Percentiles rank a stretch among this genome's conserved stretches.
These are phyloP conservation scores for Rissa tridactyla DNA, from an alignment of 2,113 vertebrate species.

Conservation along the genomic window DNA sequence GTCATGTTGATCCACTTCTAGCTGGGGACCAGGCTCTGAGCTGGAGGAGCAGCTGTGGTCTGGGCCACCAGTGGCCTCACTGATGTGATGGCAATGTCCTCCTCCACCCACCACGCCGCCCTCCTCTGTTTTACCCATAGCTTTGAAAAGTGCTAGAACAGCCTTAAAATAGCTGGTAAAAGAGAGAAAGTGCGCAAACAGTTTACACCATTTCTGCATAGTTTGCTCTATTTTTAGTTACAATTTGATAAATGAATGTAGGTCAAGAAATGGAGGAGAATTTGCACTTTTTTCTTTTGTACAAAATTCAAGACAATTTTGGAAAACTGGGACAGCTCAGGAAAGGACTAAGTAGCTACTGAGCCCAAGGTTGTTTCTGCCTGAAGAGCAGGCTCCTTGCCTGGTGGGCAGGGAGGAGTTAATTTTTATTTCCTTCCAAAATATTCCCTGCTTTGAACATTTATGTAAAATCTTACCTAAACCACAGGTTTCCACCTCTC, in stretches of 20 bases:
- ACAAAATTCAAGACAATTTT: neutral
- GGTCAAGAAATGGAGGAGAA: neutral
- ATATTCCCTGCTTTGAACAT: neutral
- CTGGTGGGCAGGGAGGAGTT: fast-evolving
- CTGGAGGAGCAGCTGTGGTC: neutral
- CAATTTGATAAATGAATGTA: slow-evolving; percentile 41
- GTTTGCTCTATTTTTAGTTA: neutral
- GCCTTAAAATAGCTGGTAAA: neutral
- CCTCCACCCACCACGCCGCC: neutral
- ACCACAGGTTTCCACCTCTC: neutral
- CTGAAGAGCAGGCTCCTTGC: neutral
- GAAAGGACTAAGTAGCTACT: neutral
- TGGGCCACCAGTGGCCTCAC: neutral
- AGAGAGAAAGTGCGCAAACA: neutral
- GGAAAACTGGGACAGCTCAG: neutral
- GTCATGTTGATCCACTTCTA: neutral
- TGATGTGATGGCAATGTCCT: neutral
- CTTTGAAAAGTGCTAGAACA: neutral
- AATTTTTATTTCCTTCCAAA: neutral
- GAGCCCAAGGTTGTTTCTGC: neutral
- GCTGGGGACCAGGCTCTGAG: neutral
- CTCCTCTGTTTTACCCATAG: neutral
- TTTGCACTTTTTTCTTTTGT: neutral
- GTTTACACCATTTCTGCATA: neutral
- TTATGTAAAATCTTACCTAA: neutral